Evolutionary conservation across 2,888 invertebrate species (phyloP).

Genomic region (Galerucella nymphaeae): DNA sequence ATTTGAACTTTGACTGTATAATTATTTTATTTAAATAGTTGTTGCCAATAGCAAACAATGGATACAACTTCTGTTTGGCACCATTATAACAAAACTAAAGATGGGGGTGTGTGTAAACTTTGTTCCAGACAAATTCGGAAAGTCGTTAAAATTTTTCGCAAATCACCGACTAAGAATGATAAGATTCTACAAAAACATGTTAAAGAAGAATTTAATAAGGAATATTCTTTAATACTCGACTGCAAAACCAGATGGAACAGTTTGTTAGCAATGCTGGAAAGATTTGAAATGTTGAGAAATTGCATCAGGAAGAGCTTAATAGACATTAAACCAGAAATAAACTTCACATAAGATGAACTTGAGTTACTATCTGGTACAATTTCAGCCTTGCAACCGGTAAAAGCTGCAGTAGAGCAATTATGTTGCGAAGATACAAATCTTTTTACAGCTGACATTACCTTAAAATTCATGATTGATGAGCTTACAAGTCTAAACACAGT

Average conservation of each 20-base stretch:
- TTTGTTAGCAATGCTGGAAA: conserved; percentile 37
- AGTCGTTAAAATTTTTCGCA: conserved; percentile 33
- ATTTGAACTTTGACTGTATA: no score
- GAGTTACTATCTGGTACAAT: not conserved
- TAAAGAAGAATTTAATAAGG: conserved; percentile 32
- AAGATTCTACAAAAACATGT: conserved; percentile 37
- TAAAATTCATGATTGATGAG: not conserved
- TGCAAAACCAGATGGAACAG: conserved; percentile 40
- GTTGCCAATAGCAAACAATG: no score
- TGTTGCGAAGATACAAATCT: not conserved
- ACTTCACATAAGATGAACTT: not conserved
- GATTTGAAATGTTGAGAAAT: conserved; percentile 29
- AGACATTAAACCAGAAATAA: conserved; percentile 7
- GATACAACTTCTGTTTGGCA: no score
- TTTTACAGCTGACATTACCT: not conserved
- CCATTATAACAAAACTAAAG: no score
- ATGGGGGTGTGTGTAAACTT: no score
- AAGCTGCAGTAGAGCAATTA: not conserved
- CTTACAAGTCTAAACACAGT: not conserved
- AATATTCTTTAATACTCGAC: conserved; percentile 34
- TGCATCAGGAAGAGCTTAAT: conserved; percentile 32
- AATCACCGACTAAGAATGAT: conserved; percentile 37
- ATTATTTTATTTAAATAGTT: no score
- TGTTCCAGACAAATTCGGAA: no score
- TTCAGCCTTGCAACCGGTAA: not conserved